Evolutionary conservation across 2,797 vertebrate genomes (phyloP), one percentile per base, ranked within the genome.

Genomic region (Alauda arvensis): DNA sequence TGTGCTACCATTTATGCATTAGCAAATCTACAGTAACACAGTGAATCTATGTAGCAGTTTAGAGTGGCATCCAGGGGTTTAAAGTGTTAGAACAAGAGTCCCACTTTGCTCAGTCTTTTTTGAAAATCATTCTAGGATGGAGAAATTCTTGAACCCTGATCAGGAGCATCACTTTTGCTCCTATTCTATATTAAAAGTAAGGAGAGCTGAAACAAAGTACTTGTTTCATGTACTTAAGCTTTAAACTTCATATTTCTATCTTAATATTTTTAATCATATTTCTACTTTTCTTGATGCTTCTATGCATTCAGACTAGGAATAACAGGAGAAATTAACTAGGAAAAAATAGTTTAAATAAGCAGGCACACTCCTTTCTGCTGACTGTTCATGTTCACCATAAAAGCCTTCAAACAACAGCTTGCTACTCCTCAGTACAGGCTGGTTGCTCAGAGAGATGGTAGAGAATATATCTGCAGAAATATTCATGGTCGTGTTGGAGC

Each of bases 41-140:
- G 29, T 43, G 15, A 17, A 23, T 76, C 40, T 33, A 8, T 19
- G 24, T 25, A 72, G 24, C 28, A 63, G 31, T 48, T 78, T 65
- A 84, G 12, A 31, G 42, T 61, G 18, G 9, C 17, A 59, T 51
- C n/a, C 31, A 59, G 17, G 8, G 8, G 23, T n/a, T 49, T 53
- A 72, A 43, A 0, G 1, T 2, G 0, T 34, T 62, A 53, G n/a
- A 68, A 34, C 8, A 51, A 24, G 42, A 23, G 10, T n/a, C 19
- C 31, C 0, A 0, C 1, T 77, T 56, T 62, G 10, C 23, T 74
- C 26, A 2, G 2, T 33, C 18, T 1, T 34, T 18, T 53, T 63
- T 34, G 69, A 45, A 82, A 45, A 20, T 42, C 90, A 17, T 67
- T 76, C 29, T 39, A 61, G 19, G 5, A 25, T 67, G 10, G 23